Conservation (phyloP, 1,140 invertebrate genomes). For the Nymphalis io region DNA sequence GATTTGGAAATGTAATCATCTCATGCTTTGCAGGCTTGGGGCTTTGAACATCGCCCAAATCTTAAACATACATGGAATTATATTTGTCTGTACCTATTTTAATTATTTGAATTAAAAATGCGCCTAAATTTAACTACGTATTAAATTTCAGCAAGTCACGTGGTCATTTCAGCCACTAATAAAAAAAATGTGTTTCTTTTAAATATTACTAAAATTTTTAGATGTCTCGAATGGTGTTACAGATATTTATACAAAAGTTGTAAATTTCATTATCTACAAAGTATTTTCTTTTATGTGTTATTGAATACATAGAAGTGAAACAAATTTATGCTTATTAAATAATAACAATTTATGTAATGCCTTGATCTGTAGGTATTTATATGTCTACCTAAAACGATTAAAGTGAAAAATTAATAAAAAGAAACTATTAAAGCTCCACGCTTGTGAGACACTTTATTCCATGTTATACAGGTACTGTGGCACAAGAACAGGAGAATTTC, state of each 20-base stretch:
- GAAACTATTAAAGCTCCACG: conserved; percentile 60
- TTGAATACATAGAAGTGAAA: conserved; percentile 6
- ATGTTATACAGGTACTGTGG: conserved; percentile 63
- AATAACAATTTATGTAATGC: conserved; percentile 57
- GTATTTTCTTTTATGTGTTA: neutral
- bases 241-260: conserved; percentile 12
- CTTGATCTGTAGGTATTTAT: conserved; percentile 68
- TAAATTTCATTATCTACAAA: conserved; percentile 18
- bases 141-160: conserved; percentile 15
- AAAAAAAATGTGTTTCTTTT: conserved; percentile 3
- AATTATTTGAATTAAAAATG: conserved; percentile 15
- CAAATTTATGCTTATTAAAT: neutral
- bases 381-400: conserved; percentile 56
- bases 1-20: conserved; percentile 54
- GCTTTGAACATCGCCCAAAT: conserved; percentile 28
- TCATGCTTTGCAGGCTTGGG: conserved; percentile 15
- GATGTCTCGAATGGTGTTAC: neutral
- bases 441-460: conserved; percentile 65
- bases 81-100: conserved; percentile 20
- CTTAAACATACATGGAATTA: conserved; percentile 29
- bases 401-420: conserved; percentile 50
- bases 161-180: conserved; percentile 14
- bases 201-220: neutral
- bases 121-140: conserved; percentile 4
- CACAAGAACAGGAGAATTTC: conserved; percentile 64